Percentiles rank a stretch among this genome's conserved stretches.
phyloP scores from a whole-genome alignment of 2,797 vertebrate species.

The Alectoris magna region DNA sequence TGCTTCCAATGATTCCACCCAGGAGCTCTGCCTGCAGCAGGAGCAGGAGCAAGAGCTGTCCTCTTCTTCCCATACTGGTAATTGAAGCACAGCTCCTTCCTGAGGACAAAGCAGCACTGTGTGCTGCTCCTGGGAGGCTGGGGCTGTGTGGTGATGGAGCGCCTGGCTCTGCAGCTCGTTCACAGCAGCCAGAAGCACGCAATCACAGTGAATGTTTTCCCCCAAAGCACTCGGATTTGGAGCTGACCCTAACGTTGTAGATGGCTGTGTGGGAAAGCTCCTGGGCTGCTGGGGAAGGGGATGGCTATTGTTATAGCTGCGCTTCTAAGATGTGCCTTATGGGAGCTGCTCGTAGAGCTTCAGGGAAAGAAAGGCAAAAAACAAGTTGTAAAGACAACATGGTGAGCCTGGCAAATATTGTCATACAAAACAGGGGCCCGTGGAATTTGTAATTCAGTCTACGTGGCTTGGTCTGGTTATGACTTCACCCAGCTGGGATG shows the following conservation, averaged over 20 bases:
- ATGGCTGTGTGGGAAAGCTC: background rate
- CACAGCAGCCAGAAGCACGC: background rate
- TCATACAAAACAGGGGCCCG: background rate
- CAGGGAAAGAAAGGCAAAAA: background rate
- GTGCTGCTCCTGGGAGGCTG: too few species aligned
- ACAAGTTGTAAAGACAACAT: background rate
- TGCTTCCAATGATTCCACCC: background rate
- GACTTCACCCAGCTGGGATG: background rate
- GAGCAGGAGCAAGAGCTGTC: accelerated
- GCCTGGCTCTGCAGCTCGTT: accelerated
- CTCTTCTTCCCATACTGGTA: accelerated
- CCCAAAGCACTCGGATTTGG: background rate
- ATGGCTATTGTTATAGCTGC: accelerated
- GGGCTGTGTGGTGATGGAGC: background rate
- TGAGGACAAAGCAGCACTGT: background rate
- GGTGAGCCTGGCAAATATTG: background rate
- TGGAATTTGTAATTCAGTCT: background rate
- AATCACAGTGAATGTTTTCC: accelerated
- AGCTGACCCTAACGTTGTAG: background rate
- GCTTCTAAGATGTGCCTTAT: background rate
- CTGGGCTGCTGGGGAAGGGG: background rate
- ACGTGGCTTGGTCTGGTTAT: background rate
- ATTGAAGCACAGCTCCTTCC: background rate
- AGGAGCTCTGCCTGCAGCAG: background rate
- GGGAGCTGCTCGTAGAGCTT: background rate